Evolutionary conservation across 2,797 vertebrate species (phyloP).

Genomic region (Dryobates pubescens): DNA sequence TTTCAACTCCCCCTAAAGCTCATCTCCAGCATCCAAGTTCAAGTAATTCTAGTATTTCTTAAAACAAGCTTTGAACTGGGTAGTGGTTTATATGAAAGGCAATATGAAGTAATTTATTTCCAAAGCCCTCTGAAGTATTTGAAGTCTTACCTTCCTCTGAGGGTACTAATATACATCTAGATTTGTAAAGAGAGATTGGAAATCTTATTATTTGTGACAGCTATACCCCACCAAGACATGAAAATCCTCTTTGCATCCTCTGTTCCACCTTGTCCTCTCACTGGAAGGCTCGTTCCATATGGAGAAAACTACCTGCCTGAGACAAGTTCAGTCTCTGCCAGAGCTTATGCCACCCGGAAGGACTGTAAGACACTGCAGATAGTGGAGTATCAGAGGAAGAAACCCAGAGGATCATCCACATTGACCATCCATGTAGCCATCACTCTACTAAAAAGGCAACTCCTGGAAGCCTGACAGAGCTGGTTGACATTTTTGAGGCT

Average conservation of each 20-base stretch:
- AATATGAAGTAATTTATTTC: neutral
- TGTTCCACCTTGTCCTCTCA: neutral
- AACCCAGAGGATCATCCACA: neutral
- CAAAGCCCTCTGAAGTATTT: neutral
- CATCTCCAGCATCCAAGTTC: neutral
- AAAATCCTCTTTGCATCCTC: neutral
- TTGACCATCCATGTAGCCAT: too few relatives aligned
- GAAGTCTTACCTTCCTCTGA: accelerated
- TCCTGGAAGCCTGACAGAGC: neutral
- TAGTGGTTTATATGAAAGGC: neutral
- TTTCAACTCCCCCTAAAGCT: neutral
- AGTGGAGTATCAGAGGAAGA: neutral
- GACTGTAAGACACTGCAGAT: too few relatives aligned
- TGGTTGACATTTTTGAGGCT: neutral
- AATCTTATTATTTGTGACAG: neutral
- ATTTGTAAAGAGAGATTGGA: accelerated
- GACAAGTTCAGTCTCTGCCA: neutral
- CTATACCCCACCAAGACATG: accelerated
- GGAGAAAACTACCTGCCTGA: neutral
- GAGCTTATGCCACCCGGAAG: neutral
- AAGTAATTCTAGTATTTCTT: neutral
- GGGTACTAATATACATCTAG: neutral
- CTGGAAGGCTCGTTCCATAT: neutral
- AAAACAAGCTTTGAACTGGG: neutral
- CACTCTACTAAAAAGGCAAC: neutral